Evolutionary conservation across 64 coral and sea anemone genomes (phyloP).

Genomic region (Cladopsammia gracilis): DNA sequence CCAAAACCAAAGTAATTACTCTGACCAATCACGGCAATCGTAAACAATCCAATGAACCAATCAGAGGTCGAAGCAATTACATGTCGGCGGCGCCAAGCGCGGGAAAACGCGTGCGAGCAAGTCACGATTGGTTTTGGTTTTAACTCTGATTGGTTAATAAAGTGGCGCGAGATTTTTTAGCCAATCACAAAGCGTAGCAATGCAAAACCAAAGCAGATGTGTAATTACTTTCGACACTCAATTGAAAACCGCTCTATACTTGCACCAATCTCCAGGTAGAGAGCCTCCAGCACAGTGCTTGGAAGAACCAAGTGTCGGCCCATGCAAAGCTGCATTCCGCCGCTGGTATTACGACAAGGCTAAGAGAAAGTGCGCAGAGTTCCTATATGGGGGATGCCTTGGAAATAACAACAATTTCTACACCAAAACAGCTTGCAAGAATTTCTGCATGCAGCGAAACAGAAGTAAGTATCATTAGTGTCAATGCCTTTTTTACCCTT

Average conservation of each 20-base stretch:
- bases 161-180: no score
- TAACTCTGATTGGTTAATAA: no score
- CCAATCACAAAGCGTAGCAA: no score
- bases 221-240: neutral
- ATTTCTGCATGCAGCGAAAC: conserved; percentile 56
- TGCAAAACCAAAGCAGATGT: neutral
- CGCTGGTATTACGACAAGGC: conserved; percentile 70
- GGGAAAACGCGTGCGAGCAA: no score
- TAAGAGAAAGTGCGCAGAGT: conserved; percentile 38
- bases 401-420: conserved; percentile 70
- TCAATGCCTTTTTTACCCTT: no score
- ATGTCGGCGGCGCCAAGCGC: no score
- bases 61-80: no score
- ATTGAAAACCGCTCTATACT: neutral
- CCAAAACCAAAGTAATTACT: no score
- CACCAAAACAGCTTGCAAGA: conserved; percentile 60
- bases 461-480: conserved; percentile 32
- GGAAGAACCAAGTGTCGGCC: conserved; percentile 17
- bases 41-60: no score
- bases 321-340: conserved; percentile 62
- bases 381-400: conserved; percentile 62
- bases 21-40: no score
- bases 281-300: neutral
- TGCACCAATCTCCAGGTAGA: neutral
- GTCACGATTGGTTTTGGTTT: no score